Evolutionary conservation across 2,113 vertebrate genomes (phyloP).

Genomic region (Riparia riparia): DNA sequence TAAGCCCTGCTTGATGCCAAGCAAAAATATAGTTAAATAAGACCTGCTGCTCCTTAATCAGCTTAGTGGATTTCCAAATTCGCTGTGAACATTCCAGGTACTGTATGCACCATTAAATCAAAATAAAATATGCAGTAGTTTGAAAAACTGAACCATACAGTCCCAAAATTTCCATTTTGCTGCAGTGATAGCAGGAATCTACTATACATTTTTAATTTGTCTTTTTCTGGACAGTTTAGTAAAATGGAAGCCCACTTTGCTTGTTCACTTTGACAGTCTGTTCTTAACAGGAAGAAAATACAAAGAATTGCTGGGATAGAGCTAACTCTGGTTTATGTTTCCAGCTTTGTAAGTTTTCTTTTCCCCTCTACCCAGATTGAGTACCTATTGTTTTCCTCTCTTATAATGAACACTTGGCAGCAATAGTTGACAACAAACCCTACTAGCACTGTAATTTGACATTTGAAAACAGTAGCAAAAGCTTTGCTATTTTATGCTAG

Average conservation of each 20-base stretch:
- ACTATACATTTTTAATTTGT: neutral
- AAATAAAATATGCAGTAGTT: neutral
- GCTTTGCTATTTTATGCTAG: neutral
- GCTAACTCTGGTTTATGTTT: neutral
- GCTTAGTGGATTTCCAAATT: neutral
- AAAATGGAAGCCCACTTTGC: neutral
- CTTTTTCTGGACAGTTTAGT: neutral
- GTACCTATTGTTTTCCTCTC: neutral
- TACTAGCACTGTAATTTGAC: neutral
- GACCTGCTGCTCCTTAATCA: neutral
- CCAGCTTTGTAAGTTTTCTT: neutral
- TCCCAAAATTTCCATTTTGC: neutral
- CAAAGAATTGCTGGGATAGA: neutral
- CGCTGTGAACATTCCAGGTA: neutral
- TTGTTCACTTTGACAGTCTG: neutral
- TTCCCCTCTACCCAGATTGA: neutral
- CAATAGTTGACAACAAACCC: neutral
- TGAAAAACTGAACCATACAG: neutral
- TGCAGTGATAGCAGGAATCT: neutral
- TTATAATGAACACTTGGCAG: neutral
- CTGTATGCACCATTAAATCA: neutral
- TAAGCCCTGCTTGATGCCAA: neutral
- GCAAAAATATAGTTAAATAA: conserved; percentile 22
- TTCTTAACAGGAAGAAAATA: neutral
- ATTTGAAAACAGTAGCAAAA: neutral